A percentile compares a stretch with the other conserved stretches of the same genome.
These are phyloP conservation scores for Hipposideros larvatus DNA, from an alignment of 2,797 vertebrate species.

Conservation along the genomic window DNA sequence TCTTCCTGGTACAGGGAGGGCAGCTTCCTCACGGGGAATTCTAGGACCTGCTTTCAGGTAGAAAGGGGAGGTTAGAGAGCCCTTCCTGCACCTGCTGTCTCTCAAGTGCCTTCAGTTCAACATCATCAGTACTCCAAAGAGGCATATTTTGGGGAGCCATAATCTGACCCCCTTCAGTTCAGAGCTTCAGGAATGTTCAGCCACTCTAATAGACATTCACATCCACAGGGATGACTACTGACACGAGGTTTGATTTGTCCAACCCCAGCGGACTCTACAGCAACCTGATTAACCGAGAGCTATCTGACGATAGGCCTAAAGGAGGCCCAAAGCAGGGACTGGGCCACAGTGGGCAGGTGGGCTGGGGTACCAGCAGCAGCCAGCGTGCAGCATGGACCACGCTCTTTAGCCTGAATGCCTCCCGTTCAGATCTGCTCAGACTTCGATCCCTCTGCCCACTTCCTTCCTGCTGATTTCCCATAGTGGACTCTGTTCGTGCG, in stretches of 20 bases:
- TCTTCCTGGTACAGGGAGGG: not conserved
- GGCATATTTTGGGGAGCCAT: not conserved
- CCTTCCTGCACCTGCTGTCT: not conserved
- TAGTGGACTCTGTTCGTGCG: not conserved
- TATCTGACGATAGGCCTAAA: not conserved
- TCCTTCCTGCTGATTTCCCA: not conserved
- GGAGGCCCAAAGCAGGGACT: not conserved
- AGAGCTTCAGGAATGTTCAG: not conserved
- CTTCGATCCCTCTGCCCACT: not conserved
- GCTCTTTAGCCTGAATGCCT: not conserved
- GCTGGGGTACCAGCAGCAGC: not conserved
- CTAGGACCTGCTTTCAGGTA: not conserved
- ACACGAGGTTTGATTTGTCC: not conserved
- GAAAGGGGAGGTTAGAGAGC: not conserved
- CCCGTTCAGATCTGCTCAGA: not conserved
- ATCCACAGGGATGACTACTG: not conserved
- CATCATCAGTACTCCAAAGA: not conserved
- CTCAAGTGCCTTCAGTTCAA: not conserved
- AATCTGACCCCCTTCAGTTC: not conserved
- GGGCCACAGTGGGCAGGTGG: not conserved
- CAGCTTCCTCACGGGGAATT: not conserved
- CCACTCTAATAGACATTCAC: not conserved
- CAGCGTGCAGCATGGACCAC: rapidly evolving
- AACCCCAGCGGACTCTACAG: not conserved
- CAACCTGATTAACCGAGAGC: not conserved